phyloP scores from a whole-genome alignment of 2,797 vertebrate species.

The Squalus acanthias region DNA sequence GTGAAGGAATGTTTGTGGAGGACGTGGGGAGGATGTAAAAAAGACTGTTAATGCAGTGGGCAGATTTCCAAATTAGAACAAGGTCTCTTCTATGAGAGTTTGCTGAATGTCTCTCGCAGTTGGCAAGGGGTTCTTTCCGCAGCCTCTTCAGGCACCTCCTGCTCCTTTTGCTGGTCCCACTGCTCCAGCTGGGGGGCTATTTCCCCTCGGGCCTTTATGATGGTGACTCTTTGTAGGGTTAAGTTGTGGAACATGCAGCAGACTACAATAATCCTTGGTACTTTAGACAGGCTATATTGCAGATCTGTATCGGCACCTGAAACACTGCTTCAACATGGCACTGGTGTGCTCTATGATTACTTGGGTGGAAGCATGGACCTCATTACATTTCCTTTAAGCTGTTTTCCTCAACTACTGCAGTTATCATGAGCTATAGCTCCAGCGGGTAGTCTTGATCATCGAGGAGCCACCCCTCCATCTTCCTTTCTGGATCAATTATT shows the following conservation, averaged over 20 bases:
- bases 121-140: conserved; percentile 22
- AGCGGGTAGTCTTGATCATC: too few species aligned
- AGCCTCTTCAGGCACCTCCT: neutral
- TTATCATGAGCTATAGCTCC: neutral
- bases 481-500: neutral
- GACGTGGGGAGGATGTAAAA: neutral
- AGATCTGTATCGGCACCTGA: neutral
- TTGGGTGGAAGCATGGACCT: neutral
- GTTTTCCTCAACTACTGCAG: neutral
- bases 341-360: neutral
- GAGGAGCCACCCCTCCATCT: neutral
- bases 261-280: neutral
- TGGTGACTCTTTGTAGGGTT: neutral
- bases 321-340: neutral
- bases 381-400: neutral
- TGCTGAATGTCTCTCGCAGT: neutral
- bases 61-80: conserved; percentile 27
- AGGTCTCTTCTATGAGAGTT: conserved; percentile 21
- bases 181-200: neutral
- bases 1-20: conserved; percentile 19
- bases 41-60: conserved; percentile 18
- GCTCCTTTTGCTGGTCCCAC: neutral
- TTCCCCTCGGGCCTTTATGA: neutral
- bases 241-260: neutral
- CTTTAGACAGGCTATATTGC: neutral